Evolutionary conservation across 2,113 vertebrate genomes (phyloP).

Genomic region (Cynocephalus volans): DNA sequence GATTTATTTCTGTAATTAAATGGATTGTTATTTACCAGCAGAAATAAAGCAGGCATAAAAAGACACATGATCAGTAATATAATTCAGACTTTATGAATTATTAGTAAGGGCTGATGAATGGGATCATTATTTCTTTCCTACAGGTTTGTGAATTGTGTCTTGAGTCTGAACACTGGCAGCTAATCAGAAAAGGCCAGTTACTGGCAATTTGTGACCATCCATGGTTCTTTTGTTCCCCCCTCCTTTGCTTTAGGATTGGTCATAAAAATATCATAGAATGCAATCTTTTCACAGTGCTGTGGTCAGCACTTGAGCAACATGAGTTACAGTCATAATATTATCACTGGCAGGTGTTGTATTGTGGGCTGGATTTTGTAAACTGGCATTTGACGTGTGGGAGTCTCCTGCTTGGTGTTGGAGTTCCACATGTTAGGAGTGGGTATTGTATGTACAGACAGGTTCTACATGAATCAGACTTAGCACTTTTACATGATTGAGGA

Average conservation of each 20-base stretch:
- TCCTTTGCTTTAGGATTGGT: background rate
- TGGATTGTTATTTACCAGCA: conserved; percentile 87
- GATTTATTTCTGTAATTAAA: conserved; percentile 90
- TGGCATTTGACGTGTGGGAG: conserved; percentile 68
- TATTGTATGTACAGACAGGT: conserved; percentile 21
- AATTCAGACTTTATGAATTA: conserved; percentile 84
- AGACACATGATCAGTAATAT: conserved; percentile 80
- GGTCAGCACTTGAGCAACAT: conserved; percentile 54
- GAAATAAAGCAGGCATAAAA: conserved; percentile 80
- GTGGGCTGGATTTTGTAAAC: conserved; percentile 83
- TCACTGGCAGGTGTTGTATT: conserved; percentile 76
- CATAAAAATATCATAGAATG: conserved; percentile 33
- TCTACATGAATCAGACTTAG: conserved; percentile 54
- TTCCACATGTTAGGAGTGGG: conserved; percentile 22
- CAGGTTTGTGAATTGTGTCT: conserved; percentile 54
- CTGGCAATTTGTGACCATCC: conserved; percentile 10
- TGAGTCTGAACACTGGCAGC: background rate
- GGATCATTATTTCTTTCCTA: conserved; percentile 72
- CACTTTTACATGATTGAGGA: background rate
- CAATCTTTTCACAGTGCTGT: conserved; percentile 49
- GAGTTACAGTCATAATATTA: conserved; percentile 68
- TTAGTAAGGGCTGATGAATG: conserved; percentile 78
- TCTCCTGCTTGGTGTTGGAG: background rate
- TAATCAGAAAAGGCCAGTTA: conserved; percentile 41
- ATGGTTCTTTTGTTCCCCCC: background rate